Evolutionary conservation across 2,888 invertebrate species (phyloP).

Genomic region (Falcaria lacertinaria): DNA sequence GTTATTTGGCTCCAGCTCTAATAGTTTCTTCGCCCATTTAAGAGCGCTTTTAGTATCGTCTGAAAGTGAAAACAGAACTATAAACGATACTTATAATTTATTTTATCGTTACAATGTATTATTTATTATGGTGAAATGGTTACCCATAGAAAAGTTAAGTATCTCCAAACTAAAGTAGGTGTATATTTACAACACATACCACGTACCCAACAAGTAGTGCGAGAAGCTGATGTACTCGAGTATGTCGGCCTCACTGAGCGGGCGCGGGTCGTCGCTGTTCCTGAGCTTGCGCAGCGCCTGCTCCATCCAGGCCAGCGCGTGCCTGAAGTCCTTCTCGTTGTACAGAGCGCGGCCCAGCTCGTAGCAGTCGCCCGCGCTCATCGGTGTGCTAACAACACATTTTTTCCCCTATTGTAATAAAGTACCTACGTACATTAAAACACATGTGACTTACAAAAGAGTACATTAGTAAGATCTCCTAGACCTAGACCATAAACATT

Average conservation of each 20-base stretch:
- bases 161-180: no score
- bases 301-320: conserved; percentile 97
- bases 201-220: conserved; percentile 91
- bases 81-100: no score
- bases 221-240: conserved; percentile 98
- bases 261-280: conserved; percentile 51
- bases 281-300: conserved; percentile 86
- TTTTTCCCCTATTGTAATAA: background rate
- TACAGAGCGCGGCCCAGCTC: conserved; percentile 96
- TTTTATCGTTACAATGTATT: no score
- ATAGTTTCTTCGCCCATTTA: conserved; percentile 91
- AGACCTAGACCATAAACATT: no score
- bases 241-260: conserved; percentile 82
- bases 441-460: no score
- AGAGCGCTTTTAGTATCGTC: conserved; percentile 92
- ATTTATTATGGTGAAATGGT: no score
- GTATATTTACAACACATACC: no score
- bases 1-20: conserved; percentile 90
- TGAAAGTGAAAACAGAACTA: conserved; percentile 32
- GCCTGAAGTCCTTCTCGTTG: conserved; percentile 94
- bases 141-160: no score
- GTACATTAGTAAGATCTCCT: no score
- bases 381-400: conserved; percentile 73
- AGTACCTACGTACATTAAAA: background rate
- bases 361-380: conserved; percentile 95